Conservation (phyloP, 2,888 invertebrate species). For the Chymomyza procnemis region DNA sequence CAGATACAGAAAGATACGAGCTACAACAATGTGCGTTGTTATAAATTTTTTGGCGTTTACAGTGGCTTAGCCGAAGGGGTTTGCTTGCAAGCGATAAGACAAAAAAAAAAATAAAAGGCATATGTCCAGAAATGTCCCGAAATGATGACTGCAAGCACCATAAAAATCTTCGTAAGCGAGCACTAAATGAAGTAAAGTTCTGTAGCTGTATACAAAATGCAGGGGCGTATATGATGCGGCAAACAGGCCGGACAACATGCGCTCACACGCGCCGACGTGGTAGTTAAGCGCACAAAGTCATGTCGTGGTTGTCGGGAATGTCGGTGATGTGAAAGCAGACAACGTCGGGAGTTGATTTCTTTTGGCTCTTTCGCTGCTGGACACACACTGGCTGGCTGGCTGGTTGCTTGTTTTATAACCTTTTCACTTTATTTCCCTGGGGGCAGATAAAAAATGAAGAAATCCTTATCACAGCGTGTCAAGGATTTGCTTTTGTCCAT, state of each 20-base stretch:
- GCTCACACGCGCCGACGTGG: constrained; percentile 27
- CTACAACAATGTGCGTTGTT: constrained; percentile 26
- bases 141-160: constrained; percentile 59
- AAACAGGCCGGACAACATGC: constrained; percentile 24
- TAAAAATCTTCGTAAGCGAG: constrained; percentile 45
- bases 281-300: constrained; percentile 40
- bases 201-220: constrained; percentile 35
- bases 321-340: background rate
- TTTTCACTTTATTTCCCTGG: constrained; percentile 75
- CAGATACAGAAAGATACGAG: constrained; percentile 49
- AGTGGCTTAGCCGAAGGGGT: constrained; percentile 21
- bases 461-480: constrained; percentile 76
- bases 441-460: constrained; percentile 76
- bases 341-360: constrained; percentile 39
- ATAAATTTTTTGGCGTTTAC: constrained; percentile 19
- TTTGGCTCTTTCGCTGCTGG: constrained; percentile 28
- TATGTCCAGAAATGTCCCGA: constrained; percentile 59
- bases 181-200: background rate
- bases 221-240: constrained; percentile 30
- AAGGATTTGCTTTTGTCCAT: constrained; percentile 74
- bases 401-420: constrained; percentile 73
- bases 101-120: constrained; percentile 44
- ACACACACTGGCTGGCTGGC: constrained; percentile 19
- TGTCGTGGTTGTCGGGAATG: constrained; percentile 12
- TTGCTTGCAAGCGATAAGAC: too few relatives aligned